These are phyloP conservation scores for Phalanger gymnotis DNA, from an alignment of 2,797 vertebrate genomes.

Conservation along the genomic window DNA sequence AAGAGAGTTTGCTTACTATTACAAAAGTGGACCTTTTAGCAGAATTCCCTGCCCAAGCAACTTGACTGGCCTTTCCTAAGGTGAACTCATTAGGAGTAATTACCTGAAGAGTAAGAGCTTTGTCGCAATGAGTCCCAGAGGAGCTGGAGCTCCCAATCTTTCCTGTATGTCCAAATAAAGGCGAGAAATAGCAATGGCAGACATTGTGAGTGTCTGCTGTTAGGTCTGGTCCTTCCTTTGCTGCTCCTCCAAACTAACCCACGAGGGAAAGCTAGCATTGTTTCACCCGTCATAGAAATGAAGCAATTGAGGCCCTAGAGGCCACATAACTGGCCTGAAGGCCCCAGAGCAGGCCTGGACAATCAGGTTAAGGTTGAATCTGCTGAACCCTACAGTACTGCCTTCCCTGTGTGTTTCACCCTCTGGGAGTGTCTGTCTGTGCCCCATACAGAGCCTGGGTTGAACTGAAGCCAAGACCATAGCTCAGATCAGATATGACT, in stretches of 20 bases:
- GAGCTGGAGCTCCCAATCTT: neutral
- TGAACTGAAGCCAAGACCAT: neutral
- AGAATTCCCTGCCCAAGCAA: neutral
- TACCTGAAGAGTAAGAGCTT: conserved; percentile 1
- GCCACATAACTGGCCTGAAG: neutral
- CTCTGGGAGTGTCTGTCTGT: neutral
- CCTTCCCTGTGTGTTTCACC: neutral
- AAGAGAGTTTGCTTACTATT: neutral
- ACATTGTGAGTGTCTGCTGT: neutral
- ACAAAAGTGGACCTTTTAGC: neutral
- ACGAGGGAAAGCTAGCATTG: neutral
- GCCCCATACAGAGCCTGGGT: fast-evolving
- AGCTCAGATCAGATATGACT: neutral
- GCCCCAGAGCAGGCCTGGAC: neutral
- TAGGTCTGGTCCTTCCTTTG: neutral
- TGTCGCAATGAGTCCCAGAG: neutral
- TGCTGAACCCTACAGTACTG: neutral
- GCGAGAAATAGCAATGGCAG: neutral
- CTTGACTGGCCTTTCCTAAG: neutral
- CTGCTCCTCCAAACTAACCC: neutral
- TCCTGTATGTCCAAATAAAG: neutral
- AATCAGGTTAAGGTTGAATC: neutral
- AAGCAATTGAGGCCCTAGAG: neutral
- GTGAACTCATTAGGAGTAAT: neutral
- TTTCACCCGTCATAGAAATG: neutral